phyloP scores from a whole-genome alignment of 2,797 vertebrate genomes.

The Danionella dracula region DNA sequence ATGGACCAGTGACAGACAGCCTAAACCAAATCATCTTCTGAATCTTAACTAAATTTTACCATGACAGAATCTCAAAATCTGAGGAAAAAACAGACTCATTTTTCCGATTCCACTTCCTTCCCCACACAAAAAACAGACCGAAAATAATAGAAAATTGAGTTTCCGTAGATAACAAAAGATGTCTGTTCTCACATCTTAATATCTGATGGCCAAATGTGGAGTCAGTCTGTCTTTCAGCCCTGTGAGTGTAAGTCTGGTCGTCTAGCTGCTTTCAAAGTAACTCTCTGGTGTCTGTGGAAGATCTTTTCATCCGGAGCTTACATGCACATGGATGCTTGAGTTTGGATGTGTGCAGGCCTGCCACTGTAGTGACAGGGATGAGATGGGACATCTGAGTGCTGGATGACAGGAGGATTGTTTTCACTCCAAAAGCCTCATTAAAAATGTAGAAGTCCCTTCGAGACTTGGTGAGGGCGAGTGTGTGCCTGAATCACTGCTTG shows the following conservation, averaged over 20 bases:
- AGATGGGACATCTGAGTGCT: slow-evolving; percentile 31
- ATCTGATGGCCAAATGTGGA: slow-evolving; percentile 32
- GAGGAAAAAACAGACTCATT: slow-evolving; percentile 19
- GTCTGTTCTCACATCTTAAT: slow-evolving; percentile 43
- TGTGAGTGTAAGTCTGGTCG: background rate
- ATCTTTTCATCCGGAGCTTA: slow-evolving; percentile 21
- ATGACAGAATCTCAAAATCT: slow-evolving; percentile 33
- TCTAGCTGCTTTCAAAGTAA: slow-evolving; percentile 20
- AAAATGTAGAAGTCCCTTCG: slow-evolving; percentile 39
- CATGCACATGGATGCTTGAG: background rate
- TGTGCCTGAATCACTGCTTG: slow-evolving; percentile 12
- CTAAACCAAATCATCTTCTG: slow-evolving; percentile 34
- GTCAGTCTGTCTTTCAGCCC: slow-evolving; percentile 16
- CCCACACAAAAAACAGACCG: background rate
- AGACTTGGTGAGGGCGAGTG: slow-evolving; percentile 17
- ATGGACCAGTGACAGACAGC: slow-evolving; percentile 20
- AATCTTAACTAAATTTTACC: slow-evolving; percentile 30
- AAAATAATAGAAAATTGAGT: slow-evolving; percentile 31
- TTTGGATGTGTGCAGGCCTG: slow-evolving; percentile 18
- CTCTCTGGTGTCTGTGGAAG: slow-evolving; percentile 25
- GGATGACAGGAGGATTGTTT: slow-evolving; percentile 49
- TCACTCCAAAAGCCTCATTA: slow-evolving; percentile 43
- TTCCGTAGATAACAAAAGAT: slow-evolving; percentile 40
- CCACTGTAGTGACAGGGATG: slow-evolving; percentile 34
- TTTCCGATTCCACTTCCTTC: background rate